Evolutionary conservation across 2,797 vertebrate genomes (phyloP).

Genomic region (Leptatherina wallacei): DNA sequence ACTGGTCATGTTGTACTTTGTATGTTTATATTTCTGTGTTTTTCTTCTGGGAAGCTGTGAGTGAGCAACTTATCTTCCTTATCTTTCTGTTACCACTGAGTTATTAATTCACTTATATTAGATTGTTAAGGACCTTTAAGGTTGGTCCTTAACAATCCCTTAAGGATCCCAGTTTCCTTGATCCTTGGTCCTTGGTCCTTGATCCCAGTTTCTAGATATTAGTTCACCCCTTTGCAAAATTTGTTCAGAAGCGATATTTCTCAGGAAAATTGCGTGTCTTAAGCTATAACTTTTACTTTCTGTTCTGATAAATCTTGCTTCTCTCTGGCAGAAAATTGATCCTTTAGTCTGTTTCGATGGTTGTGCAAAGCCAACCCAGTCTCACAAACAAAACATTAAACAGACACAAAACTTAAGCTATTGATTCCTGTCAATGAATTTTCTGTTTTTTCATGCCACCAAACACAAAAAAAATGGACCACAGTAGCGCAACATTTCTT

Average conservation of each 20-base stretch:
- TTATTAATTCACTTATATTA: not conserved
- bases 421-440: not conserved
- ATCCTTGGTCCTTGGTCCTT: no score
- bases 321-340: not conserved
- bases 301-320: slow-evolving; percentile 4
- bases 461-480: no score
- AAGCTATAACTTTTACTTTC: slow-evolving; percentile 5
- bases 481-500: no score
- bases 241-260: not conserved
- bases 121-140: no score
- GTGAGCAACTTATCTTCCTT: not conserved
- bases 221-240: not conserved
- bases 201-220: not conserved
- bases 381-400: not conserved
- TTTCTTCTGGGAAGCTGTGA: not conserved
- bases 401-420: no score
- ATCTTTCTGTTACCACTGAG: not conserved
- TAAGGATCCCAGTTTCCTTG: no score
- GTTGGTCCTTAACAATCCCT: no score
- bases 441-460: not conserved
- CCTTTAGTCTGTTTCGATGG: not conserved
- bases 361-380: not conserved
- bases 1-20: slow-evolving; percentile 2
- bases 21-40: slow-evolving; percentile 19
- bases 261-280: not conserved